phyloP scores from a whole-genome alignment of 2,888 invertebrate species.

The Phalera bucephala region DNA sequence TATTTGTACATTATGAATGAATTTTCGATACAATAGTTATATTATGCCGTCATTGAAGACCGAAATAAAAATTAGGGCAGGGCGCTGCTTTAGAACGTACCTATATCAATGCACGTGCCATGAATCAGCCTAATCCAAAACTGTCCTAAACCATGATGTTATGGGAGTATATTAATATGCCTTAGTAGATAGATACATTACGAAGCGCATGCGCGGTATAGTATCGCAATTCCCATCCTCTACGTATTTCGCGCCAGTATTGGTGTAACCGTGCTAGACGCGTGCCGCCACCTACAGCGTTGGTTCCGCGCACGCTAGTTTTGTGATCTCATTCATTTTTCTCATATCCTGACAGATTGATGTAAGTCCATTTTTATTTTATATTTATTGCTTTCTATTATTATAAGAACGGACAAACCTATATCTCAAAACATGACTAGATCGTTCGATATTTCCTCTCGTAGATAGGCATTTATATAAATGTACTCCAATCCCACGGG shows the following conservation, averaged over 20 bases:
- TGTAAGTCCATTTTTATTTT: slow-evolving; percentile 48
- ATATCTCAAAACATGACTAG: neutral
- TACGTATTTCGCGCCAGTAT: slow-evolving; percentile 48
- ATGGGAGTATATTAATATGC: too few relatives aligned
- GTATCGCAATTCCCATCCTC: slow-evolving; percentile 18
- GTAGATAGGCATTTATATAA: neutral
- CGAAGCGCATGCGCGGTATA: slow-evolving; percentile 28
- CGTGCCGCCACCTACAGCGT: slow-evolving; percentile 39
- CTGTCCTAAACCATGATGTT: too few relatives aligned
- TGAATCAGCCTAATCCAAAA: too few relatives aligned
- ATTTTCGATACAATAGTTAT: too few relatives aligned
- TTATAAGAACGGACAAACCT: neutral
- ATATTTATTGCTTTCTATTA: slow-evolving; percentile 1
- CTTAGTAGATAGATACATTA: slow-evolving; percentile 3
- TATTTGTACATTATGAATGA: too few relatives aligned
- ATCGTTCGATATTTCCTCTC: neutral
- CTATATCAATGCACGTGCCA: too few relatives aligned
- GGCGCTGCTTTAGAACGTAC: too few relatives aligned
- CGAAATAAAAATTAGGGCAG: too few relatives aligned
- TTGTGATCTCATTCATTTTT: slow-evolving; percentile 59
- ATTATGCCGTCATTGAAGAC: too few relatives aligned
- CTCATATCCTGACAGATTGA: slow-evolving; percentile 41
- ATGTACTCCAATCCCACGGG: too few relatives aligned
- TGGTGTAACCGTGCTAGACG: slow-evolving; percentile 53
- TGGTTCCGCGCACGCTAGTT: slow-evolving; percentile 33